Evolutionary conservation across 2,888 invertebrate genomes (phyloP).

Genomic region (Cremastinae sp.): DNA sequence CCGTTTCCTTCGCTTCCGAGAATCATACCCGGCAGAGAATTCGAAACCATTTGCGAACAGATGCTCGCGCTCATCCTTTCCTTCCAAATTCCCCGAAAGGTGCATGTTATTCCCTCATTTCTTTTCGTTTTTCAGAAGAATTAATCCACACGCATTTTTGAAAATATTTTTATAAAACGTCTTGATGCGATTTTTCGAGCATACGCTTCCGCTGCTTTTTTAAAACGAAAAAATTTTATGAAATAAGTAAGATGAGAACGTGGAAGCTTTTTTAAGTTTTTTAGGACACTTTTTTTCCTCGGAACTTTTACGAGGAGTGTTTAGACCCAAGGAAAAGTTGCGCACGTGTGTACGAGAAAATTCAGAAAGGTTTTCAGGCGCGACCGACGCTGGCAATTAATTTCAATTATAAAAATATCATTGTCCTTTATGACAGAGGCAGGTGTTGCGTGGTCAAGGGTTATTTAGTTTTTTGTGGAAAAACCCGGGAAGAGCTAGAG

Average conservation of each 20-base stretch:
- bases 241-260: too few relatives aligned
- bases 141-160: too few relatives aligned
- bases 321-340: not conserved
- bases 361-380: conserved; percentile 57
- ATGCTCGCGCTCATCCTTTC: conserved; percentile 15
- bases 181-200: too few relatives aligned
- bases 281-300: conserved; percentile 17
- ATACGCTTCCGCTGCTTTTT: conserved; percentile 3
- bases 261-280: not conserved
- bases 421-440: conserved; percentile 77
- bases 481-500: conserved; percentile 2
- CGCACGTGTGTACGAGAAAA: conserved; percentile 40
- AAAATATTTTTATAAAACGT: too few relatives aligned
- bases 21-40: conserved; percentile 2
- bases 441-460: conserved; percentile 78
- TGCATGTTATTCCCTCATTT: not conserved
- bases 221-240: not conserved
- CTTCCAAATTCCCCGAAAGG: too few relatives aligned
- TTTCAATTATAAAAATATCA: conserved; percentile 80
- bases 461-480: conserved; percentile 68
- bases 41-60: conserved; percentile 31
- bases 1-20: conserved; percentile 39
- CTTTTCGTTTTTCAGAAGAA: not conserved
- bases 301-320: conserved; percentile 63
- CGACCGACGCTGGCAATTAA: conserved; percentile 73